These are phyloP conservation scores for Enteromius fasciolatus DNA, from an alignment of 2,797 vertebrate species.

Conservation along the genomic window DNA sequence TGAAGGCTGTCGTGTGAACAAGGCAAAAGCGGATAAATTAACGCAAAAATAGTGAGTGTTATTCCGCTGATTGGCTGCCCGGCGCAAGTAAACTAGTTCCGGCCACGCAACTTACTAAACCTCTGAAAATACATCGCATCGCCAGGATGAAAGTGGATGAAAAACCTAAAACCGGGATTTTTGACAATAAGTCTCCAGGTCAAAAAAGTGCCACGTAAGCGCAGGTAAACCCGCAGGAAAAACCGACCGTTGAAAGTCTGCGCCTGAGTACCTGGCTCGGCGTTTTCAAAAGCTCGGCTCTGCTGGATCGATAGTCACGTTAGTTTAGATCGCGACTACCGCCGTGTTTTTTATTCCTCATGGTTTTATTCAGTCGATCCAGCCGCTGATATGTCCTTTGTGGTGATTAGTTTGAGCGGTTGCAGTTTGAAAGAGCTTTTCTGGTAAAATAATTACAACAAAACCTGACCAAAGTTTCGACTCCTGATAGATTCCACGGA, in stretches of 20 bases:
- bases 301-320: slow-evolving; percentile 28
- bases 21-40: not conserved
- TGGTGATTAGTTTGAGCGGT: not conserved
- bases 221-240: slow-evolving; percentile 12
- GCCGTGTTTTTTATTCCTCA: slow-evolving; percentile 46
- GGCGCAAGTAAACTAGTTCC: slow-evolving; percentile 64
- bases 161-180: not conserved
- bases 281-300: slow-evolving; percentile 26
- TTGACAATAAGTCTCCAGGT: not conserved
- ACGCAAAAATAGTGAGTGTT: not conserved
- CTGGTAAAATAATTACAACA: not conserved
- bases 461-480: slow-evolving; percentile 22
- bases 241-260: not conserved
- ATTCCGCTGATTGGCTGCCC: slow-evolving; percentile 46
- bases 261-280: slow-evolving; percentile 43
- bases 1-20: not conserved
- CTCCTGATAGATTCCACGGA: slow-evolving; percentile 27
- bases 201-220: slow-evolving; percentile 9
- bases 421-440: not conserved
- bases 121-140: slow-evolving; percentile 61
- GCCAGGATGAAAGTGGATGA: slow-evolving; percentile 17
- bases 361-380: slow-evolving; percentile 32
- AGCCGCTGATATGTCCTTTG: slow-evolving; percentile 13
- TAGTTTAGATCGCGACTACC: slow-evolving; percentile 20
- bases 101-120: slow-evolving; percentile 66